Evolutionary conservation across 2,888 invertebrate genomes (phyloP).

Genomic region (Argyresthia albistria): DNA sequence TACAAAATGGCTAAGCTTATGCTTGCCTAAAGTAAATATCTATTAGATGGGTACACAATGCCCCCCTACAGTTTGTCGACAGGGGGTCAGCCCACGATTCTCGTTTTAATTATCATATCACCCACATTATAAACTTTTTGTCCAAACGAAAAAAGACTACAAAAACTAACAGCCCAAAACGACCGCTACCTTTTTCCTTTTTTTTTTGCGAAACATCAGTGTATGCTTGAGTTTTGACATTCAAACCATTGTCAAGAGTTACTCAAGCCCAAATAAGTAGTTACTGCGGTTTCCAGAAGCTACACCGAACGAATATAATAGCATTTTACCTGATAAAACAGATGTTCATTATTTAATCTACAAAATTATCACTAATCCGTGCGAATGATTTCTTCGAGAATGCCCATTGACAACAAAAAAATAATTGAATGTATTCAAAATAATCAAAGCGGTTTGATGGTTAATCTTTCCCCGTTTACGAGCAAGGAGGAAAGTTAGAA

Average conservation of each 20-base stretch:
- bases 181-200: slow-evolving; percentile 24
- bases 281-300: too few species aligned
- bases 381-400: too few species aligned
- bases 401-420: too few species aligned
- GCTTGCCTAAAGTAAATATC: slow-evolving; percentile 64
- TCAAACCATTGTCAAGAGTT: not conserved
- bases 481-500: too few species aligned
- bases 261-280: too few species aligned
- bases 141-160: slow-evolving; percentile 19
- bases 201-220: not conserved
- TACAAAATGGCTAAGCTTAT: slow-evolving; percentile 26
- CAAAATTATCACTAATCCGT: too few species aligned
- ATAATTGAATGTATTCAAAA: too few species aligned
- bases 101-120: slow-evolving; percentile 70
- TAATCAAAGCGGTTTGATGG: too few species aligned
- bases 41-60: slow-evolving; percentile 63
- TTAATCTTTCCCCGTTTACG: too few species aligned
- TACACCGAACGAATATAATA: too few species aligned
- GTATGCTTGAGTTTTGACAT: not conserved
- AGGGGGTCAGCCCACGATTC: slow-evolving; percentile 48
- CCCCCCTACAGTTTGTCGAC: slow-evolving; percentile 49
- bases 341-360: too few species aligned
- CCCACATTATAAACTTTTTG: slow-evolving; percentile 62
- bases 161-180: slow-evolving; percentile 15
- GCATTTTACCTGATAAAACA: too few species aligned